Base-by-base conservation (phyloP, 2,888 invertebrate genomes). In the Stenotaenia linearis region DNA sequence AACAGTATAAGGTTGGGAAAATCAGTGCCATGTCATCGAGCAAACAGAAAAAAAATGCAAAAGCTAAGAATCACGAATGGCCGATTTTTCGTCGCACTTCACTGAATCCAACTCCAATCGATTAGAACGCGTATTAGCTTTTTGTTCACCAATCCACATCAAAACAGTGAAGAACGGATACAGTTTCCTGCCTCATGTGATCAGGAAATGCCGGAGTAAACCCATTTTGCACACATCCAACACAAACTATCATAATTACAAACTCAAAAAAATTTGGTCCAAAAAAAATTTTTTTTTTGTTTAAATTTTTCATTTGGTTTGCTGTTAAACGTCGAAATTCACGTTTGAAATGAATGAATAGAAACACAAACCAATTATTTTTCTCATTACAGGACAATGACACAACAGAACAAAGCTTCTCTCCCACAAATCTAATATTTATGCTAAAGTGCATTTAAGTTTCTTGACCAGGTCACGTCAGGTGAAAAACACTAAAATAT, bases 1-100 rank as follows among this genome's bases (percentile, higher is more conserved):
- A 75, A 75, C 75, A 75, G 37, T 75, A 75, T 75, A 75, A 75
- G 37, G 75, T 75, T 30, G 75, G 75, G 37, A 75, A 35, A 32
- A 75, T 37, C 75, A 75, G 37, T 35, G 75, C 75, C 75, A 75
- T 75, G 25, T 23, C 28, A 10, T n/a, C 45, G 15, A 32, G 9
- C 9, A 32, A 32, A 32, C 32, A 32, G 9, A 32, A 32, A 40
- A 40, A 40, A 40, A 12, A 40, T n/a, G n/a, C n/a, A 40, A 12
- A 40, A 40, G 12, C 5, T 12, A 9, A 5, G 40, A 40, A 40
- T 40, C 40, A 40, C 40, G 40, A 40, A 7, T 40, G 40, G 40
- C 9, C 40, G 45, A 45, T 18, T 45, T 37, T n/a, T 18, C n/a
- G 45, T 18, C 6, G 10, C 45, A 45, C 45, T 45, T 18, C n/a